A percentile compares a stretch with the other conserved stretches of the same genome.
phyloP scores from a whole-genome alignment of 2,797 vertebrate genomes.

The Lateolabrax maculatus region DNA sequence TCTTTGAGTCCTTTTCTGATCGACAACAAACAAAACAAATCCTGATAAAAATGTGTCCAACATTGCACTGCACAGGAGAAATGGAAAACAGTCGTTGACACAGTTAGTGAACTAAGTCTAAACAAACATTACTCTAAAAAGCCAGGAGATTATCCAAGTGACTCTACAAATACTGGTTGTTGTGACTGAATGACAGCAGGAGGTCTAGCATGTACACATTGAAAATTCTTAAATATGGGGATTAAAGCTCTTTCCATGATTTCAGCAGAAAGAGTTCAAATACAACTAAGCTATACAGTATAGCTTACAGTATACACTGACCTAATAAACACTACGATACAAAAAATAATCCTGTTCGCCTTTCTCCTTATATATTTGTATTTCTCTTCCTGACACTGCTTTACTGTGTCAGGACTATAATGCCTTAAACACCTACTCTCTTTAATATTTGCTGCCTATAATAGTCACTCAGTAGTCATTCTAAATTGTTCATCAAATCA shows the following conservation, averaged over 20 bases:
- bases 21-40: conserved; percentile 67
- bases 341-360: conserved; percentile 16
- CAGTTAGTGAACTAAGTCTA: conserved; percentile 41
- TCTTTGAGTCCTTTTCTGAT: conserved; percentile 60
- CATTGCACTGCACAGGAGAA: conserved; percentile 26
- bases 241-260: conserved; percentile 63
- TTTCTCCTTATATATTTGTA: conserved; percentile 5
- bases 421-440: conserved; percentile 4
- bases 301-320: too few relatives aligned
- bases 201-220: conserved; percentile 55
- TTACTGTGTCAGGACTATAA: not conserved
- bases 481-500: conserved; percentile 21
- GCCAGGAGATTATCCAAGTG: conserved; percentile 49
- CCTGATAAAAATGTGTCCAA: conserved; percentile 59
- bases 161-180: conserved; percentile 47
- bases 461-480: conserved; percentile 1
- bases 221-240: conserved; percentile 66
- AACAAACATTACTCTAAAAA: conserved; percentile 57
- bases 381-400: conserved; percentile 11
- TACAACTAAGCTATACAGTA: too few relatives aligned
- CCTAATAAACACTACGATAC: conserved; percentile 43
- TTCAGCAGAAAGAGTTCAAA: conserved; percentile 42
- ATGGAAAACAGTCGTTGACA: conserved; percentile 69
- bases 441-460: not conserved
- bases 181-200: conserved; percentile 48